These are phyloP conservation scores for Sebastolobus altivelis DNA, from an alignment of 2,797 vertebrate genomes.

Conservation along the genomic window DNA sequence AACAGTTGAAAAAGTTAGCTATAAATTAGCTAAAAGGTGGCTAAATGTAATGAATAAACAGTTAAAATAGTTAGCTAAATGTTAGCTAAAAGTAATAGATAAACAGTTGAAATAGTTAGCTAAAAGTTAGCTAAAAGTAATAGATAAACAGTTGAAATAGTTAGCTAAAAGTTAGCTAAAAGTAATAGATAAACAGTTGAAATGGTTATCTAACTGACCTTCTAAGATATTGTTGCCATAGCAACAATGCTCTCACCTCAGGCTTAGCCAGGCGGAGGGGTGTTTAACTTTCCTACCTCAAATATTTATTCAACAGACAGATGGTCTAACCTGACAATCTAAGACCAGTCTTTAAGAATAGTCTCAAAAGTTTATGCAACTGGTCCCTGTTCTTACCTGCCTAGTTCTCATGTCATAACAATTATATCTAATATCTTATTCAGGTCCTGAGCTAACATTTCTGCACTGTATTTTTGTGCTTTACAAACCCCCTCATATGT, in stretches of 20 bases:
- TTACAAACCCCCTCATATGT: background rate
- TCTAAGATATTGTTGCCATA: background rate
- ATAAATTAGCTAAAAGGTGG: too few species aligned
- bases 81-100: too few species aligned
- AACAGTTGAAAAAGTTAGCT: too few species aligned
- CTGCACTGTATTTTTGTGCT: background rate
- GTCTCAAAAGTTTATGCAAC: background rate
- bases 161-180: too few species aligned
- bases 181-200: too few species aligned
- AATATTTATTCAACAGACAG: background rate
- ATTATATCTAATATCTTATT: background rate
- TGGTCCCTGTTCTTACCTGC: background rate
- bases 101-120: background rate
- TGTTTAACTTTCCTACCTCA: background rate
- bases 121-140: background rate
- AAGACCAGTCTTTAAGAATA: too few species aligned
- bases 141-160: too few species aligned
- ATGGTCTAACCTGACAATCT: too few species aligned
- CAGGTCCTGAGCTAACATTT: slow-evolving; percentile 1
- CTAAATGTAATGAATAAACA: too few species aligned
- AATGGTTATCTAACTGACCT: background rate
- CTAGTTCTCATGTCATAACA: background rate
- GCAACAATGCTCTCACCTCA: background rate
- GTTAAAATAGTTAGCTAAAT: too few species aligned
- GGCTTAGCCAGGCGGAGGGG: background rate